Conservation (phyloP, 2,113 vertebrate species). For the Symphodus melops region DNA sequence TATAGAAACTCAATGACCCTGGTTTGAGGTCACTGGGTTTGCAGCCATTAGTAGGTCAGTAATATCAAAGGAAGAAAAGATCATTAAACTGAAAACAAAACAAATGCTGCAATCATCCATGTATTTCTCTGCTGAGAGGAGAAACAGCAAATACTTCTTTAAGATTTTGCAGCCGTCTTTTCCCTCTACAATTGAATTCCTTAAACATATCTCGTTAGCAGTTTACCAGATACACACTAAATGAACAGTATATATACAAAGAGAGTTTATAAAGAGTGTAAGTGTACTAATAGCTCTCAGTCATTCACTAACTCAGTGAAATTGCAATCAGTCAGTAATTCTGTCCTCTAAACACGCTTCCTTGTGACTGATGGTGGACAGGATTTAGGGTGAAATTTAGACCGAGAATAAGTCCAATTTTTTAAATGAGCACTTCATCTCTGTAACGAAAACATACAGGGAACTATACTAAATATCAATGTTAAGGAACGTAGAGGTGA, state of each 20-base stretch:
- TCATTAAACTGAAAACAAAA: not conserved
- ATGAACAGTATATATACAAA: not conserved
- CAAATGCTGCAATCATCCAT: not conserved
- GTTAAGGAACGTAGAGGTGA: no score
- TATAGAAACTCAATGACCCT: not conserved
- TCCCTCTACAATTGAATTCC: not conserved
- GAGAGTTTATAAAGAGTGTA: not conserved
- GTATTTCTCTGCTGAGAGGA: not conserved
- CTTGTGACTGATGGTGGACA: not conserved
- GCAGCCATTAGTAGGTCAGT: not conserved
- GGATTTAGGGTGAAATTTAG: no score
- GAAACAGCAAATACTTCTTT: not conserved
- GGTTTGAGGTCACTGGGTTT: not conserved
- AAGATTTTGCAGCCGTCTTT: not conserved
- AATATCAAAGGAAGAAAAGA: not conserved
- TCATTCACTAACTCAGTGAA: slow-evolving; percentile 38
- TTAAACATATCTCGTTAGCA: not conserved
- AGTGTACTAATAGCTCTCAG: slow-evolving; percentile 18
- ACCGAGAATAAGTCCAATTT: no score
- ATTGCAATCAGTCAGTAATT: not conserved
- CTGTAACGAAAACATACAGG: no score
- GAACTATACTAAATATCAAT: no score
- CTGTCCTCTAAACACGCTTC: not conserved
- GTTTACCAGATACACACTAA: no score
- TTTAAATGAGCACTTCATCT: no score